Base-by-base conservation (phyloP, 2,888 invertebrate species). In the Allolobophora icterica region DNA sequence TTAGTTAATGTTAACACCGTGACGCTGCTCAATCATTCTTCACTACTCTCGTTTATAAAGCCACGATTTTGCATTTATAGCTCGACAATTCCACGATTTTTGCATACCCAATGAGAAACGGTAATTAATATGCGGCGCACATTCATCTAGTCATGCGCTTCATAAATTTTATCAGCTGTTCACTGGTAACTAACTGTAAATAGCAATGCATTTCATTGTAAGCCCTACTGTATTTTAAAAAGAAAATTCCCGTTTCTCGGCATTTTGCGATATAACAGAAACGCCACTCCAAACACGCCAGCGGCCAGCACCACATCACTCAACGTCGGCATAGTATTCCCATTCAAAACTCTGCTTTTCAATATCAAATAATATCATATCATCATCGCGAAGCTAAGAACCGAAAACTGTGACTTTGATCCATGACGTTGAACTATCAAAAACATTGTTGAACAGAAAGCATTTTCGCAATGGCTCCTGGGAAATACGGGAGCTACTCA, bases 231-330 rank as follows among this genome's bases (percentile, higher is more conserved):
- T 71, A 71, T 71, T 71, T 71, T 71, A n/a, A 71, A 71, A 71
- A n/a, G 8, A 71, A 71, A 0, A 71, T 71, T 71, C 71, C 71
- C 13, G n/a, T 71, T 71, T 71, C 71, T 71, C n/a, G 71, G 71
- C 71, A 71, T 71, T n/a, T 71, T 71, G 71, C 71, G 71, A 71
- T 71, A 71, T n/a, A 71, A 71, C 8, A 71, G 71, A 71, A 71
- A 30, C 30, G 11, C 71, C 6, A 71, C n/a, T 6, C 71, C 71
- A 71, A 71, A 71, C 30, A n/a, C 71, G 6, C 71, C n/a, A 71
- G n/a, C 71, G 8, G 71, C 71, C n/a, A 71, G 30, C 71, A 71
- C 30, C 6, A 71, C 71, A 71, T 71, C n/a, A 71, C n/a, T 1
- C 30, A 71, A n/a, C 71, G 71, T 71, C n/a, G 71, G 71, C 71